Conservation (phyloP, 2,888 invertebrate genomes). For the Troides helena region DNA sequence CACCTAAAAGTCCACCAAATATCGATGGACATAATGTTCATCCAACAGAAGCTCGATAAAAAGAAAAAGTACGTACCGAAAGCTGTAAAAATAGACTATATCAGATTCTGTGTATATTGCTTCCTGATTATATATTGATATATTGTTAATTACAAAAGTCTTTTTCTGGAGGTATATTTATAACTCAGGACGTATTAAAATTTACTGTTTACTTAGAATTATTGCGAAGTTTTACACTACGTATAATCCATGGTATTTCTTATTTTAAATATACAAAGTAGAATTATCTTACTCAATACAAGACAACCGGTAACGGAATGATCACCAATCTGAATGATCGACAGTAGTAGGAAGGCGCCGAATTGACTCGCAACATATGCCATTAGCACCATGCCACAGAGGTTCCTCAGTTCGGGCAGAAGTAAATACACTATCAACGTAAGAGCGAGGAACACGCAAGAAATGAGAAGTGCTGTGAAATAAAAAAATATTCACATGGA, state of each 20-base stretch:
- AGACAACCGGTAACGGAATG: slow-evolving; percentile 37
- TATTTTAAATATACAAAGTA: background rate
- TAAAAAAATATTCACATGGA: background rate
- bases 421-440: slow-evolving; percentile 38
- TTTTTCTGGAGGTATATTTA: too few species aligned
- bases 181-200: too few species aligned
- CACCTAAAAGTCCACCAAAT: slow-evolving; percentile 76
- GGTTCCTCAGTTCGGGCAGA: slow-evolving; percentile 35
- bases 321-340: slow-evolving; percentile 40
- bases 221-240: background rate
- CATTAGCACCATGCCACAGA: slow-evolving; percentile 39
- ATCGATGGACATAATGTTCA: slow-evolving; percentile 70
- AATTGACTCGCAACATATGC: slow-evolving; percentile 47
- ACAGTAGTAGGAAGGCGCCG: slow-evolving; percentile 48
- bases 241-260: background rate
- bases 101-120: background rate
- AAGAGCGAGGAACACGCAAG: slow-evolving; percentile 38
- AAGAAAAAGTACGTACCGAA: slow-evolving; percentile 55
- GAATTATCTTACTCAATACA: slow-evolving; percentile 44
- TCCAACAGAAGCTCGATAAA: slow-evolving; percentile 68
- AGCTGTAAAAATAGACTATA: slow-evolving; percentile 41
- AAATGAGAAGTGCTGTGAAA: slow-evolving; percentile 37
- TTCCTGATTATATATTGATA: background rate
- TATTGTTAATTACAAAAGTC: too few species aligned
- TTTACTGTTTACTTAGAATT: background rate